Percentiles rank a stretch among this genome's conserved stretches.
These are phyloP conservation scores for Gastrophryne carolinensis DNA, from an alignment of 2,797 vertebrate species.

Conservation along the genomic window DNA sequence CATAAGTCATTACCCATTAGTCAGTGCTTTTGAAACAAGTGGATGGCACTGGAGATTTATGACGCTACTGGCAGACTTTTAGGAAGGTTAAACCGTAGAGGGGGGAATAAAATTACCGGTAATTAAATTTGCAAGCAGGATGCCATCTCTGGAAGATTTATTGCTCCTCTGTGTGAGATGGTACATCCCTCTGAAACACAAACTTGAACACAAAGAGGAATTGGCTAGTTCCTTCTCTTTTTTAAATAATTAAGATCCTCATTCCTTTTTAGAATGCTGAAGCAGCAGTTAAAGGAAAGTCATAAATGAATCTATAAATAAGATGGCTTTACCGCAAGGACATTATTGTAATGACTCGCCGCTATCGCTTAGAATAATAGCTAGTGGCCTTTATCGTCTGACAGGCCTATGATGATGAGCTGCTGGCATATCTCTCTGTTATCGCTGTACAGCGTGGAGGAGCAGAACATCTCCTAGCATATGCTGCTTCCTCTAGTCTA, in stretches of 20 bases:
- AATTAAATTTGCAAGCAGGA: conserved; percentile 78
- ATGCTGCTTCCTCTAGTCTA: conserved; percentile 1
- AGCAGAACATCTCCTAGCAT: conserved; percentile 36
- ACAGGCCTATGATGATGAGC: conserved; percentile 36
- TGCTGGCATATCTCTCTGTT: neutral
- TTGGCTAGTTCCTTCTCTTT: neutral
- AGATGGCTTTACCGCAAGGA: conserved; percentile 58
- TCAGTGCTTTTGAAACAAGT: conserved; percentile 61
- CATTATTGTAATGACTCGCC: conserved; percentile 63
- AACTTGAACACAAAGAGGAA: conserved; percentile 57
- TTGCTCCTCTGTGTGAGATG: conserved; percentile 60
- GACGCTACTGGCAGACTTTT: conserved; percentile 59
- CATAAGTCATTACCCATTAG: conserved; percentile 57
- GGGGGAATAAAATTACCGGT: conserved; percentile 78
- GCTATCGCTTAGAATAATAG: conserved; percentile 56
- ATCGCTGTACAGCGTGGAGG: neutral
- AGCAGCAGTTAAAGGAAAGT: conserved; percentile 35
- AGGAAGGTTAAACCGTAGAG: conserved; percentile 72
- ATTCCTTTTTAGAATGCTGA: conserved; percentile 44
- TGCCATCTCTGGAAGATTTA: conserved; percentile 71
- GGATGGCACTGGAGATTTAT: conserved; percentile 70
- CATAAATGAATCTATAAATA: conserved; percentile 47
- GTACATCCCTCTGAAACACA: conserved; percentile 36
- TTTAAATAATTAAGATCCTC: conserved; percentile 39
- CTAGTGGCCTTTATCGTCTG: conserved; percentile 52